phyloP scores from a whole-genome alignment of 2,797 vertebrate species.

The Mormyrus hasselquistii region DNA sequence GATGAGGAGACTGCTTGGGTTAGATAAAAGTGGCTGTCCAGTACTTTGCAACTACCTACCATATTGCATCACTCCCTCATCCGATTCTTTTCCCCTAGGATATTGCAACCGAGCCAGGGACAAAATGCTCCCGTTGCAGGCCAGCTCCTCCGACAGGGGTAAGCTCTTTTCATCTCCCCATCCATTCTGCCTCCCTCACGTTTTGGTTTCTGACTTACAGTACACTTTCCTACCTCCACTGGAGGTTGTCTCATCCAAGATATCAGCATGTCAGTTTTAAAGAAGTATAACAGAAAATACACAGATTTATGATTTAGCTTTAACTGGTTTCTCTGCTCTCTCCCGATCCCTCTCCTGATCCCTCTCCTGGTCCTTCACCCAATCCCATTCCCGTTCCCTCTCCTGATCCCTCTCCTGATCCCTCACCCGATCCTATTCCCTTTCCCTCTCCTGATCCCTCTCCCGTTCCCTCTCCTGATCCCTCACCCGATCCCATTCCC shows the following conservation, averaged over 20 bases:
- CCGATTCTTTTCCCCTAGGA: slow-evolving; percentile 52
- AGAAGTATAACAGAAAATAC: background rate
- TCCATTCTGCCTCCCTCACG: background rate
- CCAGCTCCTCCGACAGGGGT: slow-evolving; percentile 81
- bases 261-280: background rate
- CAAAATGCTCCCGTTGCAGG: slow-evolving; percentile 72
- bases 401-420: background rate
- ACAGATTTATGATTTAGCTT: background rate
- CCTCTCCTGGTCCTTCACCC: background rate
- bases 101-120: slow-evolving; percentile 79
- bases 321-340: background rate
- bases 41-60: background rate
- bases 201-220: background rate
- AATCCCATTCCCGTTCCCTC: background rate
- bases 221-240: background rate
- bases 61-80: background rate
- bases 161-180: slow-evolving; percentile 17
- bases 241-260: background rate
- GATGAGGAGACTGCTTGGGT: background rate
- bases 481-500: too few relatives aligned
- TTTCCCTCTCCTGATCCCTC: too few relatives aligned
- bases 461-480: too few relatives aligned
- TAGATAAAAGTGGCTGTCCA: background rate
- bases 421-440: background rate
- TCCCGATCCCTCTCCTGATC: slow-evolving; percentile 18